A percentile compares a stretch with the other conserved stretches of the same genome.
phyloP scores from a whole-genome alignment of 2,797 vertebrate species.

The Alcedo quadribrachys region DNA sequence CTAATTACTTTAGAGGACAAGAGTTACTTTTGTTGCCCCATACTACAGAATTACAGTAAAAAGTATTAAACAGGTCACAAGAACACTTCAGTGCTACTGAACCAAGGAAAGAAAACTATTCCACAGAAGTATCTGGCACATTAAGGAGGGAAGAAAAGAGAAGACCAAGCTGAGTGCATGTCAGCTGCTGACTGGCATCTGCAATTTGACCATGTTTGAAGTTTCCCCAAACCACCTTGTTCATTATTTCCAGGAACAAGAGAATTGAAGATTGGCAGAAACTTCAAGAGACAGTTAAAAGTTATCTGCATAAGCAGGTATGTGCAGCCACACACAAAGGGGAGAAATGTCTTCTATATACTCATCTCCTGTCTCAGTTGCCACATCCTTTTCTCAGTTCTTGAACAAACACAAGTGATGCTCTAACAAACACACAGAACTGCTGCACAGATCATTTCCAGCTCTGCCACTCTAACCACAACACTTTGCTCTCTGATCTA shows the following conservation, averaged over 20 bases:
- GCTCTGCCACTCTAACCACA: not conserved
- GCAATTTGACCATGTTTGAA: not conserved
- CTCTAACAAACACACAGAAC: not conserved
- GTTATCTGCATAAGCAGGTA: not conserved
- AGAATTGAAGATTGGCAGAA: not conserved
- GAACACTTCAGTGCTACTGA: not conserved
- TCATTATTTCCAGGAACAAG: not conserved
- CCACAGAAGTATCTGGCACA: not conserved
- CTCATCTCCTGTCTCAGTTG: not conserved
- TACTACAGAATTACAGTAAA: not conserved
- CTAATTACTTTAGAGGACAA: not conserved
- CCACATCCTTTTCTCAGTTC: not conserved
- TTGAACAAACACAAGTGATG: not conserved
- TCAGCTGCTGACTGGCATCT: not conserved
- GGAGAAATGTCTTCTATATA: not conserved
- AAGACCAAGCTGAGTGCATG: not conserved
- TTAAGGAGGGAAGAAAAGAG: not conserved
- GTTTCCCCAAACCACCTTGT: not conserved
- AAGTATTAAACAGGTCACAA: not conserved
- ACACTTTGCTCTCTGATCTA: not conserved
- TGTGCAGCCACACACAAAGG: not conserved
- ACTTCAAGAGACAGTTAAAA: not conserved
- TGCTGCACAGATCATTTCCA: not conserved
- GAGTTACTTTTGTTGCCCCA: not conserved
- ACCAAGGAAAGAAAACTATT: not conserved